A percentile compares a stretch with the other conserved stretches of the same genome.
phyloP scores from a whole-genome alignment of 2,888 invertebrate genomes.

The Saturnia pavonia region DNA sequence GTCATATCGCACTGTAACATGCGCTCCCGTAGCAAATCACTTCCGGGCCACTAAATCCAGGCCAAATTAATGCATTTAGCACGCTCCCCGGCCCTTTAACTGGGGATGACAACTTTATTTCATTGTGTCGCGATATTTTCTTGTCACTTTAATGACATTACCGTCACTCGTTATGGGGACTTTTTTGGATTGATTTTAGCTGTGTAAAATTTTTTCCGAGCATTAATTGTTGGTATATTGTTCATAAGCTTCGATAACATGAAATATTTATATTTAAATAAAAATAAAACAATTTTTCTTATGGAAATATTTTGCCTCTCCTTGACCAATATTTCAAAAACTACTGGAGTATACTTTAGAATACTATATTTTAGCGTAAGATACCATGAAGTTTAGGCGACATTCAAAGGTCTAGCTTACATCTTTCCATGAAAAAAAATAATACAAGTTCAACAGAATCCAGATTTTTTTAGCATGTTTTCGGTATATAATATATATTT shows the following conservation, averaged over 20 bases:
- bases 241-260: neutral
- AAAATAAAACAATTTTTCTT: neutral
- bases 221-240: neutral
- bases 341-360: neutral
- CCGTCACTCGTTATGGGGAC: slow-evolving; percentile 39
- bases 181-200: slow-evolving; percentile 36
- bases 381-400: neutral
- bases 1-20: slow-evolving; percentile 72
- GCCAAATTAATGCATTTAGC: slow-evolving; percentile 82
- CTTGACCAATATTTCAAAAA: no score
- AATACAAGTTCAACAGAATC: neutral
- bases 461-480: neutral
- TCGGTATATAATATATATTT: neutral
- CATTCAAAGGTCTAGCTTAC: neutral
- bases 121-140: slow-evolving; percentile 78
- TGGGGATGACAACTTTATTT: slow-evolving; percentile 82
- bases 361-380: neutral
- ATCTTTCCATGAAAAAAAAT: neutral
- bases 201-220: neutral
- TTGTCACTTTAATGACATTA: slow-evolving; percentile 71
- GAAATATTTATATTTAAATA: neutral
- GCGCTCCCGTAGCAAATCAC: slow-evolving; percentile 82
- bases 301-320: neutral
- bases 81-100: slow-evolving; percentile 72
- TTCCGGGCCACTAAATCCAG: slow-evolving; percentile 81